Evolutionary conservation across 1,140 invertebrate genomes (phyloP), one percentile per base, ranked within the genome.

Genomic region (Tribolium castaneum): DNA sequence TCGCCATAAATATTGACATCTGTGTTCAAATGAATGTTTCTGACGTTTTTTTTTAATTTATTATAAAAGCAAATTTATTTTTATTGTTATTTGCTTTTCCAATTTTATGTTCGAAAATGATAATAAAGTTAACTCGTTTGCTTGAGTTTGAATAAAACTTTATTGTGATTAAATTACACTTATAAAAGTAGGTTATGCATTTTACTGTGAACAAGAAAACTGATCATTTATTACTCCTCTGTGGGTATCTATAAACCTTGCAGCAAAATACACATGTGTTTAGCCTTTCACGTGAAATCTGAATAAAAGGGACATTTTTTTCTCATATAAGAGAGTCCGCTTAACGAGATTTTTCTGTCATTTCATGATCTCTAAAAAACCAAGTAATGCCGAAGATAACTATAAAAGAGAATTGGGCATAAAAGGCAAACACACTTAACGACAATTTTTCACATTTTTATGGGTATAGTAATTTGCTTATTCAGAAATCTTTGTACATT

Each of bases 1-100:
- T 66, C 59, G 9, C 9, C n/a, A 35, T 66, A 22, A 66, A 66
- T 66, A 66, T 66, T 66, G 30, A 66, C 30, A 30, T n/a, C 30
- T 12, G 12, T 66, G 34, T 35, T 66, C 1, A 66, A 66, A 13
- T 35, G 59, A 35, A 66, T 14, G 59, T 9, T 34, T 66, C 12
- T 12, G 22, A n/a, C 12, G 10, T 4, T 45, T 45, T 45, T 10
- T 9, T 39, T 39, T 39, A 9, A 45, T 45, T 12, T 5, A 59
- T 9, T 59, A 30, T 59, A 30, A 59, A 54, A 1, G 6, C 1
- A 30, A 30, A 30, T 30, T 30, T 30, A 5, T 30, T 30, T 30
- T 30, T 30, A 5, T 0, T 30, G 6, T 30, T 30, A 30, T 6
- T 3, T 4, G 6, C 1, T 19, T 2, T 30, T 30, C 25, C 3